Percentiles rank a stretch among this genome's conserved stretches.
Conservation (phyloP, 2,888 invertebrate species). For the Odiellus spinosus region DNA sequence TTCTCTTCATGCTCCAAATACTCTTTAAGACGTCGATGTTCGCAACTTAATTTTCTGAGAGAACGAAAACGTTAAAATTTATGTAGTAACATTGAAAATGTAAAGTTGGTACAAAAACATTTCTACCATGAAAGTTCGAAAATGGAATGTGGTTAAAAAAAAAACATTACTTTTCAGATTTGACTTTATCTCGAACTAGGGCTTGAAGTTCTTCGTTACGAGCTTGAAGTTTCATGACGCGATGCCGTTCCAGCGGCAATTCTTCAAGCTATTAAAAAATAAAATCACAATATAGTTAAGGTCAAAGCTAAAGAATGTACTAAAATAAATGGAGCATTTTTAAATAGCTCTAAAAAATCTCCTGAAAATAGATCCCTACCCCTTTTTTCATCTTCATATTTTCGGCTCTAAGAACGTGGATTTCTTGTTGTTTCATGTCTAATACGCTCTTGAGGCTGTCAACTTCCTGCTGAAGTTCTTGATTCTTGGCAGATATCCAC, state of each 20-base stretch:
- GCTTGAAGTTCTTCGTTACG: constrained; percentile 70
- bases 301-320: too few relatives aligned
- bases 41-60: constrained; percentile 43
- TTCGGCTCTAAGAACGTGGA: constrained; percentile 48
- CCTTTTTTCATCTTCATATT: constrained; percentile 46
- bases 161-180: constrained; percentile 49
- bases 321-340: too few relatives aligned
- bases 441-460: constrained; percentile 72
- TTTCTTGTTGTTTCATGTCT: constrained; percentile 71
- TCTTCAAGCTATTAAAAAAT: constrained; percentile 40
- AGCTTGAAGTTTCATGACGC: constrained; percentile 57
- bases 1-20: constrained; percentile 57
- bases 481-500: constrained; percentile 14
- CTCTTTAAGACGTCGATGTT: constrained; percentile 47
- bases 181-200: constrained; percentile 49
- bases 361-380: constrained; percentile 26
- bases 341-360: too few relatives aligned
- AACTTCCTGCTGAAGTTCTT: constrained; percentile 48
- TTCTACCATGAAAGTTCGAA: too few relatives aligned
- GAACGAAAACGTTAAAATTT: not conserved
- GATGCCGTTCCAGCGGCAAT: constrained; percentile 51
- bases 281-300: not conserved
- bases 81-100: not conserved
- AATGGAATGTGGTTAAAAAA: too few relatives aligned
- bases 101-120: too few relatives aligned